Evolutionary conservation across 2,113 vertebrate genomes (phyloP).

Genomic region (Agelaius tricolor): DNA sequence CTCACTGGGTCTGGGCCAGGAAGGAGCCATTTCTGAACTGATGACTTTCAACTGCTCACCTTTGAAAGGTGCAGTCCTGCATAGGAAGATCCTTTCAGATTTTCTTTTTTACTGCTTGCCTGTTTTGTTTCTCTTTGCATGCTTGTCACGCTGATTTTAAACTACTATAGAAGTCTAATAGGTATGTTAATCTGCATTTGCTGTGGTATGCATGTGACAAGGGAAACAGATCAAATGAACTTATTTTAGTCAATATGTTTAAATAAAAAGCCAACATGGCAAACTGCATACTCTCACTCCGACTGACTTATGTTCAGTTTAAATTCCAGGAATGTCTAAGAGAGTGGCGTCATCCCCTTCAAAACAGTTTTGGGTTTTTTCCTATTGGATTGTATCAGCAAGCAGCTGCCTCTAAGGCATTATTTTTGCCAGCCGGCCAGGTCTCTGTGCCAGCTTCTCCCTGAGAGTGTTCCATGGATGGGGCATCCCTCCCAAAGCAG

Average conservation of each 20-base stretch:
- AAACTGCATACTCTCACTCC: neutral
- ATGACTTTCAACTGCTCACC: neutral
- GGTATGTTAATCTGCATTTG: neutral
- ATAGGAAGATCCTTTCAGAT: neutral
- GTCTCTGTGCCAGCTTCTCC: neutral
- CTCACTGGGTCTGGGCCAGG: neutral
- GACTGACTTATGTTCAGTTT: neutral
- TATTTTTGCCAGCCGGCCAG: slow-evolving; percentile 1
- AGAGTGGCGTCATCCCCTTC: slow-evolving; percentile 16
- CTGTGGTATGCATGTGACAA: neutral
- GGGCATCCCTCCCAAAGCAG: neutral
- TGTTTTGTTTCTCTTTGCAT: neutral
- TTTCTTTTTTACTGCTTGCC: neutral
- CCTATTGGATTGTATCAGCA: slow-evolving; percentile 31
- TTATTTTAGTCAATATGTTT: neutral
- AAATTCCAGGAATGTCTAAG: slow-evolving; percentile 17
- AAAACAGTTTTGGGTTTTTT: neutral
- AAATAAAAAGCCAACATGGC: neutral
- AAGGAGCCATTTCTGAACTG: neutral
- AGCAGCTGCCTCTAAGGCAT: slow-evolving; percentile 23
- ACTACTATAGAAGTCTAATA: neutral
- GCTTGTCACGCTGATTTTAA: neutral
- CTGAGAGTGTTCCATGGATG: neutral
- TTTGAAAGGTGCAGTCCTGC: neutral
- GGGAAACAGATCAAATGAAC: neutral